These are phyloP conservation scores for Lethenteron reissneri DNA, from an alignment of 2,113 vertebrate species.

Conservation along the genomic window DNA sequence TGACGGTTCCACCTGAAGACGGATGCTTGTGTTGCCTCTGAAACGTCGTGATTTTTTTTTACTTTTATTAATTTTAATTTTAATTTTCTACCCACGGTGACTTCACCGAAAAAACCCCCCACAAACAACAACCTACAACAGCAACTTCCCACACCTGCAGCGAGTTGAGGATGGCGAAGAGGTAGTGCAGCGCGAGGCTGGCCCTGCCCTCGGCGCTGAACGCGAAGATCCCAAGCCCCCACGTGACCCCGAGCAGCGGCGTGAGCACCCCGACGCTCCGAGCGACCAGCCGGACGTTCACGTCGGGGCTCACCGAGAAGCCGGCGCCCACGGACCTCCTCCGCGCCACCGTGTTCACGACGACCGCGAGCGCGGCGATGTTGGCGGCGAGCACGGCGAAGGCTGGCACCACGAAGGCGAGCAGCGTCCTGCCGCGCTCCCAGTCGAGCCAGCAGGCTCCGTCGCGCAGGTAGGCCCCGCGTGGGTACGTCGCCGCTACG, in stretches of 20 bases:
- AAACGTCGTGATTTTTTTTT: no score
- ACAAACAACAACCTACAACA: no score
- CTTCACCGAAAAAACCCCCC: no score
- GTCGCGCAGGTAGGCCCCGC: constrained; percentile 22
- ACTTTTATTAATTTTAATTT: no score
- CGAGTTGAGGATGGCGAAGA: constrained; percentile 41
- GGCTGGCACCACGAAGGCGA: constrained; percentile 44
- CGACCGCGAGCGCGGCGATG: constrained; percentile 32
- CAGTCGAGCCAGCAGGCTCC: constrained; percentile 54
- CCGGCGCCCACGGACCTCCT: constrained; percentile 13
- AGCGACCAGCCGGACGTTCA: constrained; percentile 26
- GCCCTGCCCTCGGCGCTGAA: constrained; percentile 12
- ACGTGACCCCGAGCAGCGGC: constrained; percentile 55
- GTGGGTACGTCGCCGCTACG: constrained; percentile 30
- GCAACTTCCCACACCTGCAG: constrained; percentile 33
- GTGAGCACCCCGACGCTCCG: constrained; percentile 49
- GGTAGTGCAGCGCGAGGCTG: constrained; percentile 18
- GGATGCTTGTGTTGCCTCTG: no score
- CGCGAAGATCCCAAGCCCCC: constrained; percentile 42
- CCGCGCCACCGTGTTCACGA: constrained; percentile 35
- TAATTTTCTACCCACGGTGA: no score
- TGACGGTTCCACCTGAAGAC: no score
- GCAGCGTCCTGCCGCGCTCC: constrained; percentile 33
- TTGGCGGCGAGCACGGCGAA: constrained; percentile 41
- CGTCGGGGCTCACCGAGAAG: no score